phyloP scores from a whole-genome alignment of 2,888 invertebrate species.

The Polymixis lichenea region DNA sequence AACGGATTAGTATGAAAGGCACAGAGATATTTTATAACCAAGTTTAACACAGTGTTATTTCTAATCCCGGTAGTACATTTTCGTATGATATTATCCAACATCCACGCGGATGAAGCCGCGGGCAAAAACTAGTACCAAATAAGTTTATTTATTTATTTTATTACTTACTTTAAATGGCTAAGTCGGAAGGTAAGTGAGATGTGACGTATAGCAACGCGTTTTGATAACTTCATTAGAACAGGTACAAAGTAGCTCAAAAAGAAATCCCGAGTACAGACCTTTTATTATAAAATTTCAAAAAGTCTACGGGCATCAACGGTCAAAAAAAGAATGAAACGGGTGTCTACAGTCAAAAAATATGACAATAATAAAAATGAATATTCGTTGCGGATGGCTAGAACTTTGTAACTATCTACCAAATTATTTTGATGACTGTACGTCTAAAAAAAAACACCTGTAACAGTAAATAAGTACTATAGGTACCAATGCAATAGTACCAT shows the following conservation, averaged over 20 bases:
- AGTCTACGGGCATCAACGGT: background rate
- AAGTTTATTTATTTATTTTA: background rate
- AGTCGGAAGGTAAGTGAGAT: background rate
- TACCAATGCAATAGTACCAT: too few species aligned
- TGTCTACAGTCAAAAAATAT: background rate
- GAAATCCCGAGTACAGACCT: too few species aligned
- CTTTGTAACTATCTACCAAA: background rate
- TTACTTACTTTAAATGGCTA: background rate
- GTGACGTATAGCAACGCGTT: background rate
- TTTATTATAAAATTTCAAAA: background rate
- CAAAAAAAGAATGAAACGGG: background rate
- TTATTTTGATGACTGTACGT: constrained; percentile 1
- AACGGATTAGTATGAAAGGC: too few species aligned
- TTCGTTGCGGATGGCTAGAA: background rate
- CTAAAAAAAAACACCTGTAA: background rate
- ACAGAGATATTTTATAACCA: too few species aligned
- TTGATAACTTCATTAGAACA: background rate
- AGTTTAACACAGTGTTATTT: too few species aligned
- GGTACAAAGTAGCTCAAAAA: background rate
- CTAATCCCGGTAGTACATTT: too few species aligned
- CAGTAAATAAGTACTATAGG: background rate
- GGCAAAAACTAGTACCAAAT: background rate
- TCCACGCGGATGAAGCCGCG: too few species aligned
- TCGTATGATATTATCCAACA: too few species aligned
- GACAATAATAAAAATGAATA: background rate